phyloP scores from a whole-genome alignment of 2,888 invertebrate species.

The Cepaea hortensis region DNA sequence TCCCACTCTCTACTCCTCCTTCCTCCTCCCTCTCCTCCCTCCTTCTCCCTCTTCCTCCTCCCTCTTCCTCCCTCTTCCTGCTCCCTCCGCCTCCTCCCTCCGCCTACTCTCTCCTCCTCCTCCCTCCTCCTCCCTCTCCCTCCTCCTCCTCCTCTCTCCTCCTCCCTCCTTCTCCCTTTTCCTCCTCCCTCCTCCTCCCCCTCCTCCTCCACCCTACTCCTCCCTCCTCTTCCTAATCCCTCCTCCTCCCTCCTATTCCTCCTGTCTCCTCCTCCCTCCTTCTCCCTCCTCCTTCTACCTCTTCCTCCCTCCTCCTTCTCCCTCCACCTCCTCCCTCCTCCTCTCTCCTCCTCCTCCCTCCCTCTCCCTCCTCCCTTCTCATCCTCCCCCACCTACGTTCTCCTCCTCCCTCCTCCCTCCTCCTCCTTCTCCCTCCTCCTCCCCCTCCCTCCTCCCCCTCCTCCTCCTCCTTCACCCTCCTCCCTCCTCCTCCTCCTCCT shows the following conservation, averaged over 20 bases:
- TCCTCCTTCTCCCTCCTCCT: background rate
- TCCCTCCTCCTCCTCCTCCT: too few species aligned
- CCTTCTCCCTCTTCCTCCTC: background rate
- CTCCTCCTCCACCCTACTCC: too few species aligned
- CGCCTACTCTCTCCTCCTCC: too few species aligned
- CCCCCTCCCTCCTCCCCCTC: background rate
- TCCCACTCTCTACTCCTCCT: too few species aligned
- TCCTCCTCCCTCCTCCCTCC: slow-evolving; percentile 1
- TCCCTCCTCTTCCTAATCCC: too few species aligned
- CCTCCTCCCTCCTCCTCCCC: too few species aligned
- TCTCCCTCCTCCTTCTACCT: too few species aligned
- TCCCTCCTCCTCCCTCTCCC: slow-evolving; percentile 7
- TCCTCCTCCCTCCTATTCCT: too few species aligned
- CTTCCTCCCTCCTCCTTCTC: background rate
- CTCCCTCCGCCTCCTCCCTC: too few species aligned
- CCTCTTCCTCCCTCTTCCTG: slow-evolving; percentile 28
- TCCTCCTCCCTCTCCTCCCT: slow-evolving; percentile 6
- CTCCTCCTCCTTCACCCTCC: background rate
- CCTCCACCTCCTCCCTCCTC: background rate
- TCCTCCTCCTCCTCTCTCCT: slow-evolving; percentile 21
- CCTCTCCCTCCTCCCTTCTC: background rate
- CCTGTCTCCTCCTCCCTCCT: too few species aligned
- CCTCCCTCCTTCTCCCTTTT: too few species aligned
- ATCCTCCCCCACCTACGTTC: too few species aligned
- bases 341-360: background rate